Percentiles rank a stretch among this genome's conserved stretches.
Conservation (phyloP, 2,113 vertebrate genomes). For the Heterochromis multidens region DNA sequence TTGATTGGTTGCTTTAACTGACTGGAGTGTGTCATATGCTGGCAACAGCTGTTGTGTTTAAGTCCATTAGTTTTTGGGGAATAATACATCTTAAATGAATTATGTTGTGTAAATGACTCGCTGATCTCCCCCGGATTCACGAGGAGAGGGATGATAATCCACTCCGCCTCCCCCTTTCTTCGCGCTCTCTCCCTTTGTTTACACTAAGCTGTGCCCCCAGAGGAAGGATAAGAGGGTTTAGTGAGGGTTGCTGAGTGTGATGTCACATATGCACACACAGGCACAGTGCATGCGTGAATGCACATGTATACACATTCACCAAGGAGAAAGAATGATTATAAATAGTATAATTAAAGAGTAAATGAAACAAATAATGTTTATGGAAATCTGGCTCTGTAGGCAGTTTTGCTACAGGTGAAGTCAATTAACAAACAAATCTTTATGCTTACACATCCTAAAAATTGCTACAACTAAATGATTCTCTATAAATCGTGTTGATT, state of each 20-base stretch:
- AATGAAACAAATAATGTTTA: constrained; percentile 7
- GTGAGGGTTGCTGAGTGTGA: constrained; percentile 48
- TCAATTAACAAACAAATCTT: background rate
- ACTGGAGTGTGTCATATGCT: constrained; percentile 40
- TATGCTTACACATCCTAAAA: background rate
- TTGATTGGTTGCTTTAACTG: constrained; percentile 26
- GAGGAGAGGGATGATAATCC: constrained; percentile 68
- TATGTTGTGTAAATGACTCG: constrained; percentile 66
- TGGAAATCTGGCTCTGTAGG: background rate
- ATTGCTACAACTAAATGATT: background rate
- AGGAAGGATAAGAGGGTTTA: constrained; percentile 74
- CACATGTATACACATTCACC: background rate
- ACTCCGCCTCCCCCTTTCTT: constrained; percentile 64
- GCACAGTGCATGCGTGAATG: background rate
- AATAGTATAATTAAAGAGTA: constrained; percentile 7
- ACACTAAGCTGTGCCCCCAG: constrained; percentile 71
- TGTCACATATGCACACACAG: constrained; percentile 44
- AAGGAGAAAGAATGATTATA: background rate
- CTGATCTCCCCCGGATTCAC: constrained; percentile 66
- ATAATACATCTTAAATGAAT: constrained; percentile 67
- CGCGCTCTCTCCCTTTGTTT: constrained; percentile 64
- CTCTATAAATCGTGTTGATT: constrained; percentile 3
- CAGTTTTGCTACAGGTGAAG: background rate
- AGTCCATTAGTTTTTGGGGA: constrained; percentile 62
- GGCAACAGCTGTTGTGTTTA: constrained; percentile 49